Base-by-base conservation (phyloP, 2,797 vertebrate genomes). In the Diplodus sargus region DNA sequence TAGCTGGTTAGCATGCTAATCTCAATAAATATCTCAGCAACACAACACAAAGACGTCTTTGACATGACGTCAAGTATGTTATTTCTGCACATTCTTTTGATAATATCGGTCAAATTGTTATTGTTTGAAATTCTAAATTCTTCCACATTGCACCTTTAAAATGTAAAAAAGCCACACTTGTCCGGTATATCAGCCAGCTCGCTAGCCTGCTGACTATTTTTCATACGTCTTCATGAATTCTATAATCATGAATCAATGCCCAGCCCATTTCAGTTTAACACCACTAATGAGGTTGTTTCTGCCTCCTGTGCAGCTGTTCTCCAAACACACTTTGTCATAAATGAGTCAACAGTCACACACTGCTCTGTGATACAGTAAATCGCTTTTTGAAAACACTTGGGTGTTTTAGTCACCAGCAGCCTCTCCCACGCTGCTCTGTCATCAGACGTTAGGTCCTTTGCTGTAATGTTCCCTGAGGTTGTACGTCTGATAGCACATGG, bases 401-500 rank as follows among this genome's bases (percentile, higher is more conserved):
- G 58, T 22, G 59, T 60, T 61, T 30, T 25, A 62, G 75, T 74
- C 65, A 48, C 42, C 45, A 57, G 68, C 76, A 80, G 76, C 53
- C 39, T 58, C 47, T 48, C 48, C 71, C 64, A 42, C 11, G 2
- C 30, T 78, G 48, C 49, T 11, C 0, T 25, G 39, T 73, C 61
- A 9, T 94, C 91, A 96, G 81, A 96, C 86, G 63, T 95, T 93
- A 17, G 95, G 95, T 66, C 95, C 96, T 93, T 96, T 96, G 86
- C 92, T 96, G 89, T 95, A 96, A 58, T 90, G 93, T 47, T 95
- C 93, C 84, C 95, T 95, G 83, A 90, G 87, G 78, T 93, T 91
- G 82, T 95, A 96, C 60, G 84, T 92, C 79, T 94, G 95, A 84
- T 96, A 96, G 84, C 96, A 96, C 81, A 93, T 89, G 48, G 96